A percentile compares a stretch with the other conserved stretches of the same genome.
These are phyloP conservation scores for Ariopsis seemanni DNA, from an alignment of 2,113 vertebrate species.

Conservation along the genomic window DNA sequence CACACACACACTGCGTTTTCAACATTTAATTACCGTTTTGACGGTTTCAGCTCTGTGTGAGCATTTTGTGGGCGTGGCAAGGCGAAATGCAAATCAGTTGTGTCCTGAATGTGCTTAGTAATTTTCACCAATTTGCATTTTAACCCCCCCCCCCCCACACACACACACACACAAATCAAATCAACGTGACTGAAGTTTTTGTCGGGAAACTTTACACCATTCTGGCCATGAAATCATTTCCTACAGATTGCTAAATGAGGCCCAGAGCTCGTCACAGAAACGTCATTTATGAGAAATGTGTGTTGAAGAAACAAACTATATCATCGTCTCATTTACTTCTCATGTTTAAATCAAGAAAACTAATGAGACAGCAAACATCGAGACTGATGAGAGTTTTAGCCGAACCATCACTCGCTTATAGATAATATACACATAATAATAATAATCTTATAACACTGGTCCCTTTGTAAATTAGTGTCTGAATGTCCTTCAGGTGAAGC, in stretches of 20 bases:
- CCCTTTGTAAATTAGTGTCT: not conserved
- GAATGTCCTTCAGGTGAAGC: not conserved
- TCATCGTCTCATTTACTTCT: not conserved
- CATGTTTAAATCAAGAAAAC: not conserved
- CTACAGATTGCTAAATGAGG: not conserved
- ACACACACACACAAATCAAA: not conserved
- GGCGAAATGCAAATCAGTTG: no score
- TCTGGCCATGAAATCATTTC: not conserved
- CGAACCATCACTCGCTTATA: not conserved
- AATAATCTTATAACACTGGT: not conserved
- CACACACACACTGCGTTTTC: accelerated
- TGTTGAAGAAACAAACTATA: not conserved
- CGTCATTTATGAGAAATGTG: not conserved
- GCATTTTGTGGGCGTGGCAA: not conserved
- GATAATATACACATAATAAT: not conserved
- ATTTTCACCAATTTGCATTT: no score
- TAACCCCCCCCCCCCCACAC: not conserved
- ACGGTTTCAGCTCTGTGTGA: not conserved
- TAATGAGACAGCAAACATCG: not conserved
- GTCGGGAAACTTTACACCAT: no score
- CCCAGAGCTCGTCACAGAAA: not conserved
- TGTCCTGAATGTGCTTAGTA: no score
- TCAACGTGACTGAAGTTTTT: not conserved
- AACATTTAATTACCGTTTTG: not conserved
- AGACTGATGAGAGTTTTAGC: no score